Percentiles rank a stretch among this genome's conserved stretches.
phyloP scores from a whole-genome alignment of 92 coral and sea anemone species.

The Zoanthus sociatus region DNA sequence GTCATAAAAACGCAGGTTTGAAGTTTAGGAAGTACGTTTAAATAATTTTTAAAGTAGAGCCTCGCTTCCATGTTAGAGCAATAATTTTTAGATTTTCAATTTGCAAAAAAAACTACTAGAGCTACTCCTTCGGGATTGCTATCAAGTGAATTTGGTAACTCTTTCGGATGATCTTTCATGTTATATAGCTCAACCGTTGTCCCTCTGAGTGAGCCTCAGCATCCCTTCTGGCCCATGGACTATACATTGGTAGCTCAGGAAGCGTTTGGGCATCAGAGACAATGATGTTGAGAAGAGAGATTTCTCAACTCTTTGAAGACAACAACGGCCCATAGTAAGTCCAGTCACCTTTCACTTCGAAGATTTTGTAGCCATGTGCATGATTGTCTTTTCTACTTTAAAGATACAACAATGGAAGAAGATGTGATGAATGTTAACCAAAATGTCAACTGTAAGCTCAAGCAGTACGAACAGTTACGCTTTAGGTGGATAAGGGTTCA shows the following conservation, averaged over 20 bases:
- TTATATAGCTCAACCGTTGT: too few relatives aligned
- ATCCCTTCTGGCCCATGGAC: too few relatives aligned
- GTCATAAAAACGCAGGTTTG: too few relatives aligned
- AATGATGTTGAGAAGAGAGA: conserved; percentile 56
- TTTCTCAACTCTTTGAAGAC: conserved; percentile 60
- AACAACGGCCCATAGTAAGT: conserved; percentile 41
- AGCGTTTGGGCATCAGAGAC: conserved; percentile 76
- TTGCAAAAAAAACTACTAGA: conserved; percentile 29
- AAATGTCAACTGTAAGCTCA: conserved; percentile 53
- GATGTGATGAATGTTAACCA: conserved; percentile 60
- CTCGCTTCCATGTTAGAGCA: conserved; percentile 40
- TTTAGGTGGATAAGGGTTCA: conserved; percentile 49
- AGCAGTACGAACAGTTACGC: conserved; percentile 50
- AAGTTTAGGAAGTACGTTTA: too few relatives aligned
- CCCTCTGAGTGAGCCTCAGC: too few relatives aligned
- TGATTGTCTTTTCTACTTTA: conserved; percentile 65
- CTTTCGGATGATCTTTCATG: too few relatives aligned
- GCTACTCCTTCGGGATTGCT: conserved; percentile 33
- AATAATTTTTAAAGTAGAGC: conserved; percentile 2
- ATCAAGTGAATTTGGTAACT: conserved; percentile 39
- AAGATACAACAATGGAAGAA: conserved; percentile 63
- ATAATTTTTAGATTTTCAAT: background rate
- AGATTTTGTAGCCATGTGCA: conserved; percentile 62
- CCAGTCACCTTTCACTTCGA: conserved; percentile 40
- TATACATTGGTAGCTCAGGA: conserved; percentile 65